These are phyloP conservation scores for Pagetopsis macropterus DNA, from an alignment of 2,797 vertebrate genomes.

Conservation along the genomic window DNA sequence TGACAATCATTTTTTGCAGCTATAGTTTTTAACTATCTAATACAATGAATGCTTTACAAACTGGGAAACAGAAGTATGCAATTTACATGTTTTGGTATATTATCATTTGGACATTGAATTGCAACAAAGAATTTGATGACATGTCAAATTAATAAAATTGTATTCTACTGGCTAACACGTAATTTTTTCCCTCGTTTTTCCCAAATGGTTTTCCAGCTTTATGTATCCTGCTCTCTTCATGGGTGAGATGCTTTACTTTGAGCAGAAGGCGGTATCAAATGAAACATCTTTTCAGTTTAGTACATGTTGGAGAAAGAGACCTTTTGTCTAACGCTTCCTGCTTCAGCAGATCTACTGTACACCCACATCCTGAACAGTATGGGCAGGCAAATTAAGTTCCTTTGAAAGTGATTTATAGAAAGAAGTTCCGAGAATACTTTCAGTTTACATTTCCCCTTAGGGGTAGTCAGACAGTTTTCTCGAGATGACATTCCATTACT, in stretches of 20 bases:
- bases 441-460: too few species aligned
- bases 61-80: background rate
- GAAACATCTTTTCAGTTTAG: background rate
- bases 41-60: background rate
- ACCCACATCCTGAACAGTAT: too few species aligned
- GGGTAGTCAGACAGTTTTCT: too few species aligned
- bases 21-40: background rate
- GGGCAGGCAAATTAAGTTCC: too few species aligned
- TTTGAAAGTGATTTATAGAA: too few species aligned
- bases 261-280: background rate
- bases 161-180: background rate
- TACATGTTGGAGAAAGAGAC: too few species aligned
- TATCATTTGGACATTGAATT: background rate
- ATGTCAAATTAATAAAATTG: background rate
- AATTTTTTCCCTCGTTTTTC: background rate
- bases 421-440: too few species aligned
- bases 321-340: too few species aligned
- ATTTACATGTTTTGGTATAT: constrained; percentile 23
- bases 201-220: background rate
- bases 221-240: background rate
- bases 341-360: too few species aligned
- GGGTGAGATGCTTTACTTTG: background rate
- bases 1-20: background rate
- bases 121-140: background rate
- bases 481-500: too few species aligned